phyloP scores from a whole-genome alignment of 2,113 vertebrate genomes.

The Nesogale talazaci region DNA sequence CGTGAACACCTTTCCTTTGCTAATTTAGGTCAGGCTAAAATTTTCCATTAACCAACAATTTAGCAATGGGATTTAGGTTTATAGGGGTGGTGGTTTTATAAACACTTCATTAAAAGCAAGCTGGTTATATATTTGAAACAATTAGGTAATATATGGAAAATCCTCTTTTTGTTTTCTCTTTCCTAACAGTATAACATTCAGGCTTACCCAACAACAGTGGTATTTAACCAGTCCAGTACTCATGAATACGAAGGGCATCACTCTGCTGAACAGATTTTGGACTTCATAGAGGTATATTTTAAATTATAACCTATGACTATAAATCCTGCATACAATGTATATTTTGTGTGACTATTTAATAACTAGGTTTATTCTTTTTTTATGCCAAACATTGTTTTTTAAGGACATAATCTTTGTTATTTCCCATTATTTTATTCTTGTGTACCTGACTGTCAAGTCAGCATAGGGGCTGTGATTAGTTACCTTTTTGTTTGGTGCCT shows the following conservation, averaged over 20 bases:
- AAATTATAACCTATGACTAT: not conserved
- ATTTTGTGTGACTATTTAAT: not conserved
- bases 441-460: slow-evolving; percentile 7
- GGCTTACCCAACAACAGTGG: slow-evolving; percentile 97
- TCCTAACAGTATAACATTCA: slow-evolving; percentile 94
- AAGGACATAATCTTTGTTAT: not conserved
- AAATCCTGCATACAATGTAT: not conserved
- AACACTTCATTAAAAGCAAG: not conserved
- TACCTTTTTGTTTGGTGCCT: not conserved
- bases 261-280: slow-evolving; percentile 95
- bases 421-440: not conserved
- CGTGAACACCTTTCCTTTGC: slow-evolving; percentile 21
- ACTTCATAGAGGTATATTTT: slow-evolving; percentile 96
- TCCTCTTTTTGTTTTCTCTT: slow-evolving; percentile 52
- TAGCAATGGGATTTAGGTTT: not conserved
- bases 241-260: slow-evolving; percentile 98
- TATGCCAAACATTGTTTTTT: not conserved
- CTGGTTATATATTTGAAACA: slow-evolving; percentile 60
- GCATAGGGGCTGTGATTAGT: not conserved
- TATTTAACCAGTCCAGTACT: slow-evolving; percentile 95
- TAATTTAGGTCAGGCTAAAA: slow-evolving; percentile 4
- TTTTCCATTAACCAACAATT: slow-evolving; percentile 6
- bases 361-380: slow-evolving; percentile 11
- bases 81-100: no score
- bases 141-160: slow-evolving; percentile 12